A percentile compares a stretch with the other conserved stretches of the same genome.
Conservation (phyloP, 92 coral and sea anemone species). For the Ricordea florida region DNA sequence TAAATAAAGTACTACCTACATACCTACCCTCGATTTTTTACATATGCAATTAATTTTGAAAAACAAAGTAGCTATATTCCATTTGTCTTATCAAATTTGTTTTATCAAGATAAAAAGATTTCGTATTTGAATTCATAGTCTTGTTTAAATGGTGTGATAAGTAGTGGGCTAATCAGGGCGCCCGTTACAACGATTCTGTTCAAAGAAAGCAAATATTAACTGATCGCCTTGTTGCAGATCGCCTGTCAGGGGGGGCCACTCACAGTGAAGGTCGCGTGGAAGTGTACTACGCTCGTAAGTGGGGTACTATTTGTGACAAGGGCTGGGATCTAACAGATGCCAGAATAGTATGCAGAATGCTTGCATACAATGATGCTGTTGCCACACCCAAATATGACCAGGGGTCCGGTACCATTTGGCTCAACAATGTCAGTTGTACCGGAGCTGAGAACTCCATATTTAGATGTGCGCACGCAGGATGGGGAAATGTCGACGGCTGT, state of each 20-base stretch:
- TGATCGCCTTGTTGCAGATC: no score
- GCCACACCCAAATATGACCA: conserved; percentile 12
- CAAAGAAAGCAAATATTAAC: no score
- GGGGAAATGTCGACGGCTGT: conserved; percentile 28
- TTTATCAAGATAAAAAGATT: no score
- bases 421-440: conserved; percentile 50
- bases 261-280: conserved; percentile 50
- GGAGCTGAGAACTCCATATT: conserved; percentile 44
- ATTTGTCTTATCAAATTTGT: no score
- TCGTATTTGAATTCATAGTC: no score
- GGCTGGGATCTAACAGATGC: conserved; percentile 69
- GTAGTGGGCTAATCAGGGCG: no score
- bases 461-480: conserved; percentile 40
- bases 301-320: conserved; percentile 57
- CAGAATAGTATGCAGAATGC: conserved; percentile 50
- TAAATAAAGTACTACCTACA: no score
- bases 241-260: neutral
- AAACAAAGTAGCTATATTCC: no score
- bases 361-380: conserved; percentile 33
- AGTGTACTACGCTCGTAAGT: conserved; percentile 16
- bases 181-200: no score
- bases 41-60: no score
- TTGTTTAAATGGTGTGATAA: no score
- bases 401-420: conserved; percentile 25
- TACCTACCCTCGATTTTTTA: no score